Evolutionary conservation across 37 sponge, comb jelly and placozoan species (phyloP), one percentile per base, ranked within the genome.

Genomic region (Spongia lamella): DNA sequence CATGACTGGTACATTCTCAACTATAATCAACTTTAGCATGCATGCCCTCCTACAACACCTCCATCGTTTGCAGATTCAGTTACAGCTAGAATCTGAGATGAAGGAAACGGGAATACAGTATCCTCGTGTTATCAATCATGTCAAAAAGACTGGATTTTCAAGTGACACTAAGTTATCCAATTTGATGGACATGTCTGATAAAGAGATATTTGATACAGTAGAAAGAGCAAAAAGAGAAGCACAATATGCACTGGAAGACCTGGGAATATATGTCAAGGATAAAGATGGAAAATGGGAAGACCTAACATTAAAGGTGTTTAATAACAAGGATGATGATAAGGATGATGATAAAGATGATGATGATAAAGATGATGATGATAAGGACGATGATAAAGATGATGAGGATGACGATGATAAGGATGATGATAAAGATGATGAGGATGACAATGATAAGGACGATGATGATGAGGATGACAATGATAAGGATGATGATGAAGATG

Each of bases 1-100:
- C 36, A 80, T 80, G 72, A 80, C 53, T 59, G 51, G 54, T 37
- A 80, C 73, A 40, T 80, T 71, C 27, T 80, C 81, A 19, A 80
- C 81, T 1, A 60, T 61, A 9, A 60, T 80, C 21, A 80, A 80
- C 60, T 70, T 80, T 43, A 53, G 22, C 14, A 79, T 80, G 72
- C 81, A 71, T 27, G 73, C 72, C 17, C 27, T 80, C 22, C 36
- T 80, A 33, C 27, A 72, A 35, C 37, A 64, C 20, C 53, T 72
- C 1, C 72, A 80, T 29, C 31, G 81, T 30, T 22, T 80, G 53
- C 63, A 80, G 11, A 80, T 71, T 24, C 81, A 80, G 43, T 29
- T 80, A 6, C 34, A 26, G 5, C 64, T 80, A 30, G 64, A 80
- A 71, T 9, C 73, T 22, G 55, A 70, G 20, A 21, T n/a, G n/a